A percentile compares a stretch with the other conserved stretches of the same genome.
phyloP scores from a whole-genome alignment of 2,113 vertebrate species.

The Nothobranchius furzeri region DNA sequence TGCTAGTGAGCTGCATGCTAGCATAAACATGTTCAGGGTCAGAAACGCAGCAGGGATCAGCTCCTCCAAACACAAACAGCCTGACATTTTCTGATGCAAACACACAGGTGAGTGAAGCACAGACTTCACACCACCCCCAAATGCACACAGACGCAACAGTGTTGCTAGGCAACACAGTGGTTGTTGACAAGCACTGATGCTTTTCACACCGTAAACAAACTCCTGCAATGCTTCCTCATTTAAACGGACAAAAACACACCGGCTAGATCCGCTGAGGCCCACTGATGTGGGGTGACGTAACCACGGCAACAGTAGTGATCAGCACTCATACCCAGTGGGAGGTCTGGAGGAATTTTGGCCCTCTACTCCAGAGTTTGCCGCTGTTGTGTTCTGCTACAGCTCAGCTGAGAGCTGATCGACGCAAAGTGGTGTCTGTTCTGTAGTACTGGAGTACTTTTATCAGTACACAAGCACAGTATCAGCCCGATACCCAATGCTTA shows the following conservation, averaged over 20 bases:
- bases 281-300: not conserved
- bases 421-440: too few relatives aligned
- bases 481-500: too few relatives aligned
- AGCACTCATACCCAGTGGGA: not conserved
- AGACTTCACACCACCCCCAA: too few relatives aligned
- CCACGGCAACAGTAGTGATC: not conserved
- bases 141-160: not conserved
- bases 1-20: too few relatives aligned
- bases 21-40: too few relatives aligned
- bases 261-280: not conserved
- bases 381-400: too few relatives aligned
- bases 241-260: not conserved
- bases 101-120: not conserved
- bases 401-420: too few relatives aligned
- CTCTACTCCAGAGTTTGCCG: too few relatives aligned
- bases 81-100: not conserved
- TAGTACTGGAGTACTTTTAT: too few relatives aligned
- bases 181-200: too few relatives aligned
- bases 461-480: too few relatives aligned
- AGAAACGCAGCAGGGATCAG: too few relatives aligned
- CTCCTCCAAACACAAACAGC: not conserved
- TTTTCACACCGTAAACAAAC: not conserved
- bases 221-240: not conserved
- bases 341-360: not conserved
- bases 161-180: slow-evolving; percentile 3